These are phyloP conservation scores for Bradypodion pumilum DNA, from an alignment of 2,797 vertebrate genomes.

Conservation along the genomic window DNA sequence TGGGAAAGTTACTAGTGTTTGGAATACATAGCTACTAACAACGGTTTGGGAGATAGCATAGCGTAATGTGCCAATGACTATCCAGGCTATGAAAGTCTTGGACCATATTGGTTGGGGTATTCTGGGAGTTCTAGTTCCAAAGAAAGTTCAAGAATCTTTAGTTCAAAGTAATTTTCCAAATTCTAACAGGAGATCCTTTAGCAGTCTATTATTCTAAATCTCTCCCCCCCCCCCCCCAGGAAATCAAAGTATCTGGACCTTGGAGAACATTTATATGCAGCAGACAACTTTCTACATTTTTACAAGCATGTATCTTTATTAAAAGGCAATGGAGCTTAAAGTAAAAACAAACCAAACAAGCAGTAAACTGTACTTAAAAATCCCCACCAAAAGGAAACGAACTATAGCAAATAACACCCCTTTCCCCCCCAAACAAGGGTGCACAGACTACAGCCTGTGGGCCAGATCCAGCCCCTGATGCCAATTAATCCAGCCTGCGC, in stretches of 20 bases:
- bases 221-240: too few relatives aligned
- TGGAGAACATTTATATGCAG: background rate
- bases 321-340: slow-evolving; percentile 12
- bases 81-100: too few relatives aligned
- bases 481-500: too few relatives aligned
- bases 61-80: too few relatives aligned
- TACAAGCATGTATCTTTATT: slow-evolving; percentile 7
- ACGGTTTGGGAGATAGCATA: too few relatives aligned
- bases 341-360: slow-evolving; percentile 1
- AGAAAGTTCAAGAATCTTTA: too few relatives aligned
- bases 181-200: background rate
- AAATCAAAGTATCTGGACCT: background rate
- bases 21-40: too few relatives aligned
- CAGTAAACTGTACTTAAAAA: slow-evolving; percentile 3
- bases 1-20: too few relatives aligned
- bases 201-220: background rate
- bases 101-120: too few relatives aligned
- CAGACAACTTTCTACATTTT: background rate
- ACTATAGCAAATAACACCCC: background rate
- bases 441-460: too few relatives aligned
- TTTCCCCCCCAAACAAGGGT: background rate
- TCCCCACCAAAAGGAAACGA: background rate
- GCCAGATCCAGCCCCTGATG: too few relatives aligned
- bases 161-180: background rate
- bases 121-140: too few relatives aligned